Base-by-base conservation (phyloP, 2,797 vertebrate species). In the Mus minutoides region DNA sequence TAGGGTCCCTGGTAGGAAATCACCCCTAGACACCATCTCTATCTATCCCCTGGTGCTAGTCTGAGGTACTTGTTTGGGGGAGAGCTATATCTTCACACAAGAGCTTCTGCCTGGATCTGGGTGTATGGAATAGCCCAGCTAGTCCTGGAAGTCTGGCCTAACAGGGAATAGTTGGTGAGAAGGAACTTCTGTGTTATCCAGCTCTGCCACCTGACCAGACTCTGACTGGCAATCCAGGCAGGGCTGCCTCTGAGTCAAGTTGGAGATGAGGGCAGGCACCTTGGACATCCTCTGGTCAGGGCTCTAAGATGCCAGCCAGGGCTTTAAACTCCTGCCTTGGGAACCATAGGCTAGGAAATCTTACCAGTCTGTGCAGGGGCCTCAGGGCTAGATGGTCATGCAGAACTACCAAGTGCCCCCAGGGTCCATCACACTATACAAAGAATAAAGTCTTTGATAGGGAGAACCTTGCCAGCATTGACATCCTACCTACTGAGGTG, bases 361-460 rank as follows among this genome's bases (percentile, higher is more conserved):
- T 94, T 87, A 29, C 49, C 71, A 43, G 49, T 6, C 80, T 14
- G 49, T 19, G 10, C 21, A 4, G 24, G 37, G 56, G 9, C 7
- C 49, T 22, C 46, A 7, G 46, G 64, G 12, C 21, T 26, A 34
- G 34, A 34, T 21, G 21, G 49, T 69, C 8, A 4, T 75, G 24
- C 1, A 4, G 46, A 31, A 22, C 64, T n/a, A 46, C n/a, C 5
- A 4, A 2, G 2, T 9, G 10, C 3, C 34, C 34, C 31, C 1
- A 29, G 64, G 12, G 29, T 62, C 43, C n/a, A 24, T 22, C 34
- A 46, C 4, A 16, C 37, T 91, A 16, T 12, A 29, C 49, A 19
- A 24, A 82, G 13, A 40, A 26, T 40, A 26, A 10, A 7, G 62
- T 3, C 12, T 26, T 19, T 24, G 73, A 16, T 9, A 31, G 67